Percentiles rank a stretch among this genome's conserved stretches.
phyloP scores from a whole-genome alignment of 1,140 invertebrate species.

The Alviniconcha marisindica region DNA sequence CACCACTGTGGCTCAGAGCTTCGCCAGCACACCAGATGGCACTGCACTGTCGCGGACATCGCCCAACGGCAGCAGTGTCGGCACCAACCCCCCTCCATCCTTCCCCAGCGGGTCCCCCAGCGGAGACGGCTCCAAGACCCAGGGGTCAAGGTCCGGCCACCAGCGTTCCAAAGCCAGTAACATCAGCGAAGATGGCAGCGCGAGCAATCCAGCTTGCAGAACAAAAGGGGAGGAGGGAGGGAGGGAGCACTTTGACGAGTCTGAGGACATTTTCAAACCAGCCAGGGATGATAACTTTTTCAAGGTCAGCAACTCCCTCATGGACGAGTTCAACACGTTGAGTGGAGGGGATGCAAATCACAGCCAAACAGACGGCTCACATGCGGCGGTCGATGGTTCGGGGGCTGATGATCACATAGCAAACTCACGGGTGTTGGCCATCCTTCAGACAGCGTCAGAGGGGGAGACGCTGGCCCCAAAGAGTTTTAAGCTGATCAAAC shows the following conservation, averaged over 20 bases:
- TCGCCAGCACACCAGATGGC: not conserved
- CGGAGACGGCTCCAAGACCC: not conserved
- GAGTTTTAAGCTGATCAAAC: slow-evolving; percentile 19
- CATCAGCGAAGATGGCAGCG: not conserved
- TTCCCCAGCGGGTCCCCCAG: not conserved
- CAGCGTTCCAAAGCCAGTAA: not conserved
- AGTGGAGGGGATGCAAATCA: no score
- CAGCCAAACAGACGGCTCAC: not conserved
- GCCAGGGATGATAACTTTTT: slow-evolving; percentile 51
- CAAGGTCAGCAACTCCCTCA: slow-evolving; percentile 45
- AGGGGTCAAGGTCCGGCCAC: not conserved
- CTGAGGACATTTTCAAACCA: slow-evolving; percentile 50
- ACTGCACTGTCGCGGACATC: not conserved
- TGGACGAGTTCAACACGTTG: slow-evolving; percentile 41
- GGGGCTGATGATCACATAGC: not conserved
- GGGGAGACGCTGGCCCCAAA: slow-evolving; percentile 72
- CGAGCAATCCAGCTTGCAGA: not conserved
- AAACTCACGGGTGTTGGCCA: not conserved
- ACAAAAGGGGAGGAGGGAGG: not conserved
- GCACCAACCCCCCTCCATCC: not conserved
- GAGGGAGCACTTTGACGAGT: not conserved
- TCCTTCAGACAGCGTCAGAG: slow-evolving; percentile 80
- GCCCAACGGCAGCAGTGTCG: slow-evolving; percentile 5
- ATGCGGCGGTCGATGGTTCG: not conserved
- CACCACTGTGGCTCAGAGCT: not conserved